Evolutionary conservation across 2,113 vertebrate genomes (phyloP).

Genomic region (Odobenus rosmarus): DNA sequence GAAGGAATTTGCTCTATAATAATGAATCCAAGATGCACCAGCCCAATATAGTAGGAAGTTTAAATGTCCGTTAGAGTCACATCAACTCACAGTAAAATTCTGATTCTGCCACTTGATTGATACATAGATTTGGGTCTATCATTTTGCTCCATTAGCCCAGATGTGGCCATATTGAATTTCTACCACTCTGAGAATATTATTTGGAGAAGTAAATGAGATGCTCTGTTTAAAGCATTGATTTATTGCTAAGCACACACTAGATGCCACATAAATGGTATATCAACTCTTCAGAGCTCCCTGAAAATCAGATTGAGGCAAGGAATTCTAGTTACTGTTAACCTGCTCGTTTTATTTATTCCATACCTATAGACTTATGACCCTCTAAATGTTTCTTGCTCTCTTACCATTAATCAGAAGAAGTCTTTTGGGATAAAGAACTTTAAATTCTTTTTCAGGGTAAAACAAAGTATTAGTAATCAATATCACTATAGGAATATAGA

Average conservation of each 20-base stretch:
- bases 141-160: background rate
- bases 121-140: background rate
- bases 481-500: background rate
- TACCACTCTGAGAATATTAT: background rate
- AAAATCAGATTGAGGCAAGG: background rate
- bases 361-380: background rate
- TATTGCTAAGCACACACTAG: background rate
- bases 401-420: background rate
- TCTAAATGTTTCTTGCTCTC: background rate
- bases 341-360: background rate
- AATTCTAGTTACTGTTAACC: background rate
- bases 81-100: background rate
- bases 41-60: background rate
- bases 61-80: background rate
- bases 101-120: background rate
- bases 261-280: background rate
- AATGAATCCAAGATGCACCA: background rate
- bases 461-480: background rate
- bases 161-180: background rate
- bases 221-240: background rate
- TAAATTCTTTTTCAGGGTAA: background rate
- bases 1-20: background rate
- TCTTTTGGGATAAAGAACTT: background rate
- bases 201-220: conserved; percentile 40
- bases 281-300: background rate